Evolutionary conservation across 2,888 invertebrate genomes (phyloP).

Genomic region (Netelia virgata): DNA sequence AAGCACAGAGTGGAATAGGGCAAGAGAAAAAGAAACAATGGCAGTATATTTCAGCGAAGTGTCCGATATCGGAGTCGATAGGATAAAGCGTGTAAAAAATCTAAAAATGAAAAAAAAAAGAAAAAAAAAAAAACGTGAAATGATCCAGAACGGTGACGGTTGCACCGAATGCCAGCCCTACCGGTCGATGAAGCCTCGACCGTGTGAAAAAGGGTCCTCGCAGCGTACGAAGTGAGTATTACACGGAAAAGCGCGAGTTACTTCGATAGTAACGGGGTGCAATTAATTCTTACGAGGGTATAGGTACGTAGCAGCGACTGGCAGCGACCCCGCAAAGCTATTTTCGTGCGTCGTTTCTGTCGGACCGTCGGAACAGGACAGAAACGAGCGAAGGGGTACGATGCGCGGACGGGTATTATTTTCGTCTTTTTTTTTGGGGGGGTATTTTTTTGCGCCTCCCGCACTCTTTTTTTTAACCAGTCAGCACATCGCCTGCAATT

Average conservation of each 20-base stretch:
- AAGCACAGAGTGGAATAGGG: background rate
- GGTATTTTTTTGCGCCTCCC: conserved; percentile 16
- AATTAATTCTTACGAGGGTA: conserved; percentile 66
- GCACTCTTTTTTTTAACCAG: conserved; percentile 35
- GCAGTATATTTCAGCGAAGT: background rate
- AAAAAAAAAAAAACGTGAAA: background rate
- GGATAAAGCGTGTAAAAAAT: background rate
- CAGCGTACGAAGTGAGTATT: conserved; percentile 18
- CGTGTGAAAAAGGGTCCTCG: background rate
- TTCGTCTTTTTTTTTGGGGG: conserved; percentile 15
- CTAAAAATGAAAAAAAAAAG: background rate
- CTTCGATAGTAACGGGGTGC: conserved; percentile 58
- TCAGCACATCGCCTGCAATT: conserved; percentile 66
- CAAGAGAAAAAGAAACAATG: background rate
- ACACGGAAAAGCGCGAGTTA: conserved; percentile 42
- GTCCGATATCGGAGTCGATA: background rate
- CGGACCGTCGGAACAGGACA: conserved; percentile 46
- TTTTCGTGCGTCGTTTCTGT: conserved; percentile 41
- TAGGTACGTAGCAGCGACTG: background rate
- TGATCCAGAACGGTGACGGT: background rate
- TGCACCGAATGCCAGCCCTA: background rate
- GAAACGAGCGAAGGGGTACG: conserved; percentile 18
- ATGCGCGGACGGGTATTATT: conserved; percentile 24
- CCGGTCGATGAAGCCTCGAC: background rate
- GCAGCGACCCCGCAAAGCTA: conserved; percentile 18